Base-by-base conservation (phyloP, 2,888 invertebrate species). In the Drosophila mayaguana region DNA sequence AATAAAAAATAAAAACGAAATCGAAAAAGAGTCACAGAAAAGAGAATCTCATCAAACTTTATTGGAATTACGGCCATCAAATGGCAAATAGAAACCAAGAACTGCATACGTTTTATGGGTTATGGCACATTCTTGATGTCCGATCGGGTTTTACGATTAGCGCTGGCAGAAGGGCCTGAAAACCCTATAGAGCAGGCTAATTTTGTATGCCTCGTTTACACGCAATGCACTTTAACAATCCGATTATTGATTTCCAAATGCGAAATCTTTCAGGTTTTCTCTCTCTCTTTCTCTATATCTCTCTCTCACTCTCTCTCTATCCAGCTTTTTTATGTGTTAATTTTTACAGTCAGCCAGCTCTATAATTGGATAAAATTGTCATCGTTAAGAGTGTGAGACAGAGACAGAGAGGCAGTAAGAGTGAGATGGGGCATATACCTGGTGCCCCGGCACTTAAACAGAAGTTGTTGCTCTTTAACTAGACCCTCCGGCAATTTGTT, bases 161-260 rank as follows among this genome's bases (percentile, higher is more conserved):
- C 32, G 20, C 20, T 38, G 32, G 18, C 51, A 4, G 48, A 63
- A 63, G 63, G 76, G 67, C 46, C 25, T 8, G 7, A 16, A 16
- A 22, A 14, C 32, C 56, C 34, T n/a, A 54, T 32, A 12, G 7
- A 14, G 36, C 50, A 54, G 32, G 60, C 68, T 77, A 77, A 77
- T 80, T 85, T 84, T 71, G n/a, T 70, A 82, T 76, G 77, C 59
- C 68, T 61, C 86, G 80, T 80, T 88, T 85, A 88, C 80, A 75
- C 64, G 83, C 64, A 63, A 67, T 69, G 74, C 74, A 59, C 45
- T 70, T 65, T 75, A 60, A 53, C 40, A 63, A 51, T 34, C 56
- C 45, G 55, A 56, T 75, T 79, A 77, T 77, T 79, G 80, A 79
- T 77, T 74, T 78, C 34, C 57, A 63, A 43, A 53, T 53, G 53